Conservation (phyloP, 2,113 vertebrate genomes). For the Xiphias gladius region DNA sequence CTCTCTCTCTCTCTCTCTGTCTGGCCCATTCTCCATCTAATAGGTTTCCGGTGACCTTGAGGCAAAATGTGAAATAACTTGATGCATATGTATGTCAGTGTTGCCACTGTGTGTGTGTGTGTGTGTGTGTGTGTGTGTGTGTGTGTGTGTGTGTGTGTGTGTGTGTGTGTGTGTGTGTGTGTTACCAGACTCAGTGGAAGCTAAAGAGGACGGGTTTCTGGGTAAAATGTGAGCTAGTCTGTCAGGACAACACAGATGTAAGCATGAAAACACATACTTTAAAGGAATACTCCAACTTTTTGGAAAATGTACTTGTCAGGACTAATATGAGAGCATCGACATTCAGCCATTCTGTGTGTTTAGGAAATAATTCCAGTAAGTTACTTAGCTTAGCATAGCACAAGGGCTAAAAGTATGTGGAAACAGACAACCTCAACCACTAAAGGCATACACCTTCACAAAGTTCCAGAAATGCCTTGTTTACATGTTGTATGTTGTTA, state of each 20-base stretch:
- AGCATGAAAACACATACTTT: too few relatives aligned
- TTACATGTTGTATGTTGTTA: too few relatives aligned
- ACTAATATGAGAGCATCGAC: not conserved
- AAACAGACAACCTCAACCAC: too few relatives aligned
- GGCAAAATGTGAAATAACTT: conserved; percentile 31
- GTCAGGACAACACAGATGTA: not conserved
- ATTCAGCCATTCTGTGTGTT: too few relatives aligned
- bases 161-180: not conserved
- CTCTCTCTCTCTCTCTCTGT: not conserved
- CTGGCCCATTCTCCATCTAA: conserved; percentile 14
- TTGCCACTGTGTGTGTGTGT: not conserved
- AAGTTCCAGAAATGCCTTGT: too few relatives aligned
- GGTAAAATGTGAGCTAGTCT: not conserved
- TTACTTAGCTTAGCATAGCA: too few relatives aligned
- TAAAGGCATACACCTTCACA: too few relatives aligned
- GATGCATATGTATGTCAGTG: conserved; percentile 31
- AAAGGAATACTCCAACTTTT: not conserved
- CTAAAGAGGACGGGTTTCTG: not conserved
- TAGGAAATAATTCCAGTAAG: too few relatives aligned
- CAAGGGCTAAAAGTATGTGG: too few relatives aligned
- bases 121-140: not conserved
- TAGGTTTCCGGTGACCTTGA: conserved; percentile 32
- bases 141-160: not conserved
- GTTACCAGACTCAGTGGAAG: not conserved
- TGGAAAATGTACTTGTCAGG: too few relatives aligned